Evolutionary conservation across 2,888 invertebrate species (phyloP).

Genomic region (Cetonia aurata): DNA sequence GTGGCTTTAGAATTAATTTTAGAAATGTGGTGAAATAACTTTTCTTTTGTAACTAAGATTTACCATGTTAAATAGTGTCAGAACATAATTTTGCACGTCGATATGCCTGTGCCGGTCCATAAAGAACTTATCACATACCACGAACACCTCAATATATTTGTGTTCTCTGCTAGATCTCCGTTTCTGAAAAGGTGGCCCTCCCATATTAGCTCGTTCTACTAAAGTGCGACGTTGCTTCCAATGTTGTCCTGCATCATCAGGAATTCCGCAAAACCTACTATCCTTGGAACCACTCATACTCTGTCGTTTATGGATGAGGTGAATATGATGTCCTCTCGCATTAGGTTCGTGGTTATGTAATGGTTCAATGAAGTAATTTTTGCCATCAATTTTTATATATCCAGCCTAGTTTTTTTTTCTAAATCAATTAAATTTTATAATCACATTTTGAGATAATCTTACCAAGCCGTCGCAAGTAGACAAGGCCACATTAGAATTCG

Average conservation of each 20-base stretch:
- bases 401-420: slow-evolving; percentile 67
- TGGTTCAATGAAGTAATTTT: slow-evolving; percentile 74
- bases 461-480: slow-evolving; percentile 68
- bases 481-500: slow-evolving; percentile 68
- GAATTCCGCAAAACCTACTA: slow-evolving; percentile 55
- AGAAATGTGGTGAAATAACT: too few relatives aligned
- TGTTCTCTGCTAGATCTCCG: slow-evolving; percentile 40
- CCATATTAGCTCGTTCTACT: slow-evolving; percentile 45
- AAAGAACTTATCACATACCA: slow-evolving; percentile 78
- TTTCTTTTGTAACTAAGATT: too few relatives aligned
- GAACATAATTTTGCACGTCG: slow-evolving; percentile 74
- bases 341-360: slow-evolving; percentile 67
- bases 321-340: slow-evolving; percentile 69
- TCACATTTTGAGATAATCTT: slow-evolving; percentile 42
- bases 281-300: slow-evolving; percentile 41
- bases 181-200: slow-evolving; percentile 53
- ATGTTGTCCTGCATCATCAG: slow-evolving; percentile 60
- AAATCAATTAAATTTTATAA: slow-evolving; percentile 14
- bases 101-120: slow-evolving; percentile 74
- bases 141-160: slow-evolving; percentile 71
- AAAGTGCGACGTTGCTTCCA: slow-evolving; percentile 61
- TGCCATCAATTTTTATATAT: slow-evolving; percentile 68
- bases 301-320: slow-evolving; percentile 68
- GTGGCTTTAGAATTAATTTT: too few relatives aligned
- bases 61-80: slow-evolving; percentile 80